Evolutionary conservation across 2,888 invertebrate genomes (phyloP).

Genomic region (Xanthia icteritia): DNA sequence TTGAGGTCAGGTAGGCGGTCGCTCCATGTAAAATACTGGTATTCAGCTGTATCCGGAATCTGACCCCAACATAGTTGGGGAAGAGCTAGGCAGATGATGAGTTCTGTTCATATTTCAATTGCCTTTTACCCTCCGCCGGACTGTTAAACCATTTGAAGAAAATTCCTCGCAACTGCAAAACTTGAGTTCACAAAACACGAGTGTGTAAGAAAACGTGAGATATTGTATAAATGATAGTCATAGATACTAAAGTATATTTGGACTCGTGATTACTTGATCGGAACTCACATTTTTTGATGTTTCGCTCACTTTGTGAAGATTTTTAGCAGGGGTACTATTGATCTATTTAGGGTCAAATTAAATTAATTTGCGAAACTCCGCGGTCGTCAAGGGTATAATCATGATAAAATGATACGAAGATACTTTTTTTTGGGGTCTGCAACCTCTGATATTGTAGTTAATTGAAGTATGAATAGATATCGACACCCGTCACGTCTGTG

Average conservation of each 20-base stretch:
- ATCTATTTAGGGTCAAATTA: not conserved
- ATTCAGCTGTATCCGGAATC: not conserved
- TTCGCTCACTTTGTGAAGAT: slow-evolving; percentile 23
- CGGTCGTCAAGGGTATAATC: too few relatives aligned
- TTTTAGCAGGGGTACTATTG: not conserved
- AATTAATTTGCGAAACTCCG: not conserved
- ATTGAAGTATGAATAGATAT: too few relatives aligned
- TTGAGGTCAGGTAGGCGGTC: not conserved
- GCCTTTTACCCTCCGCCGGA: not conserved
- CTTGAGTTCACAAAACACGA: slow-evolving; percentile 31
- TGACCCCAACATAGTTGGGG: not conserved
- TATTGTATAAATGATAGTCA: slow-evolving; percentile 56
- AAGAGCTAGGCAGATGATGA: not conserved
- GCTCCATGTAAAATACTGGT: not conserved
- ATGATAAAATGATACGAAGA: too few relatives aligned
- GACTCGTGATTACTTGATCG: slow-evolving; percentile 27
- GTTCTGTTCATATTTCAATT: not conserved
- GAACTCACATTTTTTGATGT: slow-evolving; percentile 22
- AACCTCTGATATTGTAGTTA: too few relatives aligned
- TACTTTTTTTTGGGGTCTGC: too few relatives aligned
- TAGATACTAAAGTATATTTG: slow-evolving; percentile 43
- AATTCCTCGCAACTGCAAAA: not conserved
- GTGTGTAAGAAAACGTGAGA: slow-evolving; percentile 37
- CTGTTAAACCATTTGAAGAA: not conserved
- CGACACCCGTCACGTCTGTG: not conserved